Percentiles rank a stretch among this genome's conserved stretches.
Conservation (phyloP, 2,888 invertebrate species). For the Diaprepes abbreviatus region DNA sequence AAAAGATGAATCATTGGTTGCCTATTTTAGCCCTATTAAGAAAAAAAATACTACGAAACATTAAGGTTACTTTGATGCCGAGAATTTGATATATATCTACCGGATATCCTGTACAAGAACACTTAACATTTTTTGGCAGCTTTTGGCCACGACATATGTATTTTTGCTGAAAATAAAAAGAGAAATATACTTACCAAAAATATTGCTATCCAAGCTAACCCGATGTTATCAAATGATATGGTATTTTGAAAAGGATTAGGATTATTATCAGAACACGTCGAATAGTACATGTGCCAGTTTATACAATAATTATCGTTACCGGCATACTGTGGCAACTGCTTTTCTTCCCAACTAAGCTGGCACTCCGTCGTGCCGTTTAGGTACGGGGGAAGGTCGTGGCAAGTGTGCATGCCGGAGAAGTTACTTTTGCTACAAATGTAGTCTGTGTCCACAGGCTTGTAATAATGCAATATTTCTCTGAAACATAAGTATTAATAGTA, state of each 20-base stretch:
- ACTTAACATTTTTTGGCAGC: no score
- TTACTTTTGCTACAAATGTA: constrained; percentile 96
- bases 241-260: constrained; percentile 99
- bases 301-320: constrained; percentile 80
- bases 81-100: no score
- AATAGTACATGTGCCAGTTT: constrained; percentile 99
- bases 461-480: constrained; percentile 80
- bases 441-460: constrained; percentile 87
- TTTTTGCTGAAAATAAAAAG: not conserved
- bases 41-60: no score
- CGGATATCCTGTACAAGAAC: no score
- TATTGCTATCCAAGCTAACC: constrained; percentile 99
- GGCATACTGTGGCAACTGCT: constrained; percentile 57
- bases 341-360: constrained; percentile 74
- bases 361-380: constrained; percentile 81
- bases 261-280: constrained; percentile 91
- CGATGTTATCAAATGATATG: constrained; percentile 99
- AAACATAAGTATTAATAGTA: constrained; percentile 55
- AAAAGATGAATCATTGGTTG: no score
- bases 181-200: constrained; percentile 87
- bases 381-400: constrained; percentile 86
- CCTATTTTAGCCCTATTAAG: no score
- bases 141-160: no score
- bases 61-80: no score
- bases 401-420: constrained; percentile 95